These are phyloP conservation scores for Apeltes quadracus DNA, from an alignment of 2,113 vertebrate genomes.

Conservation along the genomic window DNA sequence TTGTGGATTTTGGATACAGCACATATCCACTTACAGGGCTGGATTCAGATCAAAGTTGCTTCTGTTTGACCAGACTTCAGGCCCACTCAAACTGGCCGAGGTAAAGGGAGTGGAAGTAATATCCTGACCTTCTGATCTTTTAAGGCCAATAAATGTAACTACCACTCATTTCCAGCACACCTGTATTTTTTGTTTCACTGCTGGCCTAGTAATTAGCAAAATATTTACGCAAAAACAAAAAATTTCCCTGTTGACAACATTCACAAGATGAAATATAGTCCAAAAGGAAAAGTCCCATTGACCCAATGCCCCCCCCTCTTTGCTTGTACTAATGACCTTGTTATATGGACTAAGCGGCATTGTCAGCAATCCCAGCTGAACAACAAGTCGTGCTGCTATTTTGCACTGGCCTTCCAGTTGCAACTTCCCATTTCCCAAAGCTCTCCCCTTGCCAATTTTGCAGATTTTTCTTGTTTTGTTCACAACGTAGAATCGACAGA, in stretches of 20 bases:
- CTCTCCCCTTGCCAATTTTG: background rate
- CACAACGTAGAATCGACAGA: background rate
- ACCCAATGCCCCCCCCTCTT: background rate
- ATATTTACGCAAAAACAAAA: no score
- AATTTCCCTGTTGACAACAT: no score
- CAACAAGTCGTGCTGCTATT: no score
- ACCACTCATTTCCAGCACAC: background rate
- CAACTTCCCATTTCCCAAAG: background rate
- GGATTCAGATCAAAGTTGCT: conserved; percentile 49
- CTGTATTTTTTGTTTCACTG: background rate
- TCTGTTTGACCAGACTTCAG: conserved; percentile 41
- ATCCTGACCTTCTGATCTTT: conserved; percentile 25
- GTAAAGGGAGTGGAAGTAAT: conserved; percentile 30
- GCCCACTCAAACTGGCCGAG: conserved; percentile 22
- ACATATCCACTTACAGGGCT: conserved; percentile 45
- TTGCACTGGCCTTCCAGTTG: background rate
- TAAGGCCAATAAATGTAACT: background rate
- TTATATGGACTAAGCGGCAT: no score
- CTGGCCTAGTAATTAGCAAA: background rate
- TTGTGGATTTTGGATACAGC: conserved; percentile 47
- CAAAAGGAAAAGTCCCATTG: background rate
- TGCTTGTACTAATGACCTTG: background rate
- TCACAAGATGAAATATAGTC: conserved; percentile 8
- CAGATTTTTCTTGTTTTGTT: background rate
- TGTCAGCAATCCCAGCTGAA: no score